Base-by-base conservation (phyloP, 2,888 invertebrate genomes). In the Rutpela maculata region DNA sequence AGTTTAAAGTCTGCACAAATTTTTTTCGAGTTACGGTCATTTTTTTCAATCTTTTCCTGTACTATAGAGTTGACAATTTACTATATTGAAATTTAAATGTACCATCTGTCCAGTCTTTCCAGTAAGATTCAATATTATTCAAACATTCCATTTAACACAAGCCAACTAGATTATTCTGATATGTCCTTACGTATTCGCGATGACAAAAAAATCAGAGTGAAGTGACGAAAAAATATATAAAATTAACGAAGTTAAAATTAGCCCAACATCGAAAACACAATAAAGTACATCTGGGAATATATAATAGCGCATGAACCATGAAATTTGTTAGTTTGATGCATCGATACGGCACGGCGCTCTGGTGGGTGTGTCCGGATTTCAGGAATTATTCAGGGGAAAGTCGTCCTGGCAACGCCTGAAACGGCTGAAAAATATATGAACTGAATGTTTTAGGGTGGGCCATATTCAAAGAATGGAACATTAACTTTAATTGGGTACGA, bases 291-390 rank as follows among this genome's bases (percentile, higher is more conserved):
- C 7, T 12, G 43, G 12, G 50, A 50, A 50, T 50, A 15, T n/a
- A n/a, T 35, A 19, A 19, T 22, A 22, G 38, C 19, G 65, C 43
- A 22, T 50, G 26, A n/a, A 43, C 19, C 66, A 26, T 50, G 17
- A 56, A 67, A 50, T 26, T 55, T 67, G 67, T 67, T 67, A 67
- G 50, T 50, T 67, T 55, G 67, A 67, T 67, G 67, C 50, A 26
- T 59, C 22, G 59, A 22, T 19, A 59, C 59, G 59, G 59, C 22
- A 19, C 18, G 18, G 43, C 17, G 38, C 15, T 18, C 43, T 11
- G 12, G 43, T 67, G 67, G 67, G 67, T 55, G 67, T 67, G 67
- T 22, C 67, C 67, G 67, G 67, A 67, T 67, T 67, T 67, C 50
- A 55, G 67, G 67, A 67, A 67, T 56, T 17, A 67, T 67, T 67